Evolutionary conservation across 2,797 vertebrate species (phyloP).

Genomic region (Parambassis ranga): DNA sequence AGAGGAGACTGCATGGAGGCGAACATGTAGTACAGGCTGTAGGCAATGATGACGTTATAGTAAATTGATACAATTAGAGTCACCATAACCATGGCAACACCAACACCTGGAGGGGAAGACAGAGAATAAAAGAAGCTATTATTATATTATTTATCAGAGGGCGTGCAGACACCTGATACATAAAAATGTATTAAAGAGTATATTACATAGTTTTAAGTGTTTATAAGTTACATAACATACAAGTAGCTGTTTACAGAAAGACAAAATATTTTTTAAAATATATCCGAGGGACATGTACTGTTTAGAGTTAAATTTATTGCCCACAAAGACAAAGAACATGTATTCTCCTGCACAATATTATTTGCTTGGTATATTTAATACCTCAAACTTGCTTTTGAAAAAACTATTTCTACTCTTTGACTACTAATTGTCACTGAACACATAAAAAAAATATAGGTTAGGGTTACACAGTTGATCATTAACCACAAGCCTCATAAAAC

Average conservation of each 20-base stretch:
- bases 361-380: too few relatives aligned
- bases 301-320: too few relatives aligned
- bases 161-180: too few relatives aligned
- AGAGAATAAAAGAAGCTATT: background rate
- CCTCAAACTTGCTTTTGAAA: too few relatives aligned
- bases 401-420: too few relatives aligned
- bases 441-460: background rate
- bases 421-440: too few relatives aligned
- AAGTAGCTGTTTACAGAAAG: too few relatives aligned
- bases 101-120: slow-evolving; percentile 82
- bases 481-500: background rate
- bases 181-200: too few relatives aligned
- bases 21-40: slow-evolving; percentile 94
- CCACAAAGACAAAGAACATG: background rate
- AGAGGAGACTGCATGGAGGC: slow-evolving; percentile 91
- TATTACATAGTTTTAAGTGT: background rate
- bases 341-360: too few relatives aligned
- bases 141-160: too few relatives aligned
- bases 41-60: slow-evolving; percentile 93
- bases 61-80: slow-evolving; percentile 86
- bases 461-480: slow-evolving; percentile 3
- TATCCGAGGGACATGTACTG: too few relatives aligned
- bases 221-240: background rate
- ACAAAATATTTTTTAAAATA: too few relatives aligned
- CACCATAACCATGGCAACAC: slow-evolving; percentile 88